Percentiles rank a stretch among this genome's conserved stretches.
phyloP scores from a whole-genome alignment of 2,113 vertebrate genomes.

The Pseudonaja textilis region DNA sequence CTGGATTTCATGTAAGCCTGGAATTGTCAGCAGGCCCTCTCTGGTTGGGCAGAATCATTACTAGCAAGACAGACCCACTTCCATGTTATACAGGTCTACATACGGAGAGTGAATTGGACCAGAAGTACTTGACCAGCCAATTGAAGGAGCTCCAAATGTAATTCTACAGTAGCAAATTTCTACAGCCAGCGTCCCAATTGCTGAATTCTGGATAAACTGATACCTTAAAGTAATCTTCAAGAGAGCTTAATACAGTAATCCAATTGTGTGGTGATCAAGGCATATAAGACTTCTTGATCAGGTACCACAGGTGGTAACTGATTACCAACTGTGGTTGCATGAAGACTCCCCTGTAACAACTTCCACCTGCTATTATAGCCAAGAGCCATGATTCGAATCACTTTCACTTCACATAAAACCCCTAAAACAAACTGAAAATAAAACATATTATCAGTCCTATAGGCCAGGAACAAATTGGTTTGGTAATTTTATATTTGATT shows the following conservation, averaged over 20 bases:
- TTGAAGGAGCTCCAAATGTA: background rate
- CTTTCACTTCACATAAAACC: background rate
- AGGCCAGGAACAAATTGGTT: background rate
- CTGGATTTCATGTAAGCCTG: background rate
- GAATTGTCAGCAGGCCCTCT: background rate
- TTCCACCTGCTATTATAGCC: background rate
- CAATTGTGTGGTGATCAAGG: background rate
- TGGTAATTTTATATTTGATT: background rate
- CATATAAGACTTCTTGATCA: background rate
- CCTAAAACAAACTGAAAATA: background rate
- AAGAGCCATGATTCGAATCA: background rate
- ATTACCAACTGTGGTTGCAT: background rate
- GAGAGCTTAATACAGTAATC: background rate
- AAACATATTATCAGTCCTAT: background rate
- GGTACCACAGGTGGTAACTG: background rate
- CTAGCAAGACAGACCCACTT: background rate
- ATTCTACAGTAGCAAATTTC: background rate
- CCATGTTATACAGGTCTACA: background rate
- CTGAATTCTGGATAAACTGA: background rate
- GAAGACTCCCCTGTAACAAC: background rate
- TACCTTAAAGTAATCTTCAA: background rate
- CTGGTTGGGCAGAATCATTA: background rate
- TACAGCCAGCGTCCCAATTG: background rate
- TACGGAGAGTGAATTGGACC: background rate
- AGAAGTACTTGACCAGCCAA: background rate